Base-by-base conservation (phyloP, 2,113 vertebrate genomes). In the Dicaeum eximium region DNA sequence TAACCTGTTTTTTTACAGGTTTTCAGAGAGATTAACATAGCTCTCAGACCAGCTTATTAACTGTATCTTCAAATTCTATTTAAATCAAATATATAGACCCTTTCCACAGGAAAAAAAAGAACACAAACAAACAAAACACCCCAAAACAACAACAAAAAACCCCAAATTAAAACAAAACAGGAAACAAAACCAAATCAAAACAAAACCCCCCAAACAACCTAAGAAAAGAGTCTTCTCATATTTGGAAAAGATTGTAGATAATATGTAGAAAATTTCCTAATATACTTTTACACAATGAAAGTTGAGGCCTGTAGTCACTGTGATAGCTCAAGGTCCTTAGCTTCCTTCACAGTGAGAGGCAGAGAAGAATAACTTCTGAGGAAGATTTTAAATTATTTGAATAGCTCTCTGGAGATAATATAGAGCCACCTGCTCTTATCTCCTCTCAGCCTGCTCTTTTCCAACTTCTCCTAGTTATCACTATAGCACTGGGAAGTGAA, bases 21-120 rank as follows among this genome's bases (percentile, higher is more conserved):
- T 54, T 72, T 58, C 22, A 47, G 42, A 79, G 15, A 33, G 20
- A 48, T 8, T 50, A n/a, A 20, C 6, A 33, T 9, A 74, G 9
- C 2, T 3, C 12, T 62, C 47, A 53, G n/a, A 31, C 6, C 6
- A 30, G n/a, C 40, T 40, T 1, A 54, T 67, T 67, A 77, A 67
- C 24, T 78, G 27, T 67, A 73, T 33, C 6, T 5, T 70, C 24
- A 58, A 44, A 84, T 71, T 86, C 20, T 71, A 10, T 38, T 66
- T 66, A 83, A 89, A 80, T 8, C 3, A 45, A 74, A 61, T 21
- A 65, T 30, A 5, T 31, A 86, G 16, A 48, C 9, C 2, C 2
- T 11, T 5, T 20, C 8, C 2, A 22, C 2, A 30, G 28, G 1
- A 11, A 21, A 11, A 38, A 31, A 40, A 10, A 19, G 22, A 7